Conservation (phyloP, 2,797 vertebrate genomes). For the Morelia viridis region DNA sequence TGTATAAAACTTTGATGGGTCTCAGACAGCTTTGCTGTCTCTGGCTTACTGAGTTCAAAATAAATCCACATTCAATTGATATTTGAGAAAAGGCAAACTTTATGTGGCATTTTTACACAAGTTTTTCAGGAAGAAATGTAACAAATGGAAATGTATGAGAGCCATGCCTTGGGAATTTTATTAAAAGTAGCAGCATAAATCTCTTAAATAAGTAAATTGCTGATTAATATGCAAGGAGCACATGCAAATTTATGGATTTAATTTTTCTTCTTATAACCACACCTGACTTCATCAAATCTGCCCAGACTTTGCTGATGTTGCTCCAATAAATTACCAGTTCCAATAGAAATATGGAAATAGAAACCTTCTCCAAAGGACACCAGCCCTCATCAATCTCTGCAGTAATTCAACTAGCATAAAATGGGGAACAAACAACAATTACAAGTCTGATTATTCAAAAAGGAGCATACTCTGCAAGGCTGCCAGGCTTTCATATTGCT, state of each 20-base stretch:
- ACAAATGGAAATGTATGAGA: not conserved
- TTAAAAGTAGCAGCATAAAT: not conserved
- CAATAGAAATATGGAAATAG: not conserved
- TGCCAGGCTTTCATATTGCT: not conserved
- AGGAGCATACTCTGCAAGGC: too few species aligned
- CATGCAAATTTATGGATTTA: not conserved
- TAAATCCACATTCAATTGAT: not conserved
- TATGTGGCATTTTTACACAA: not conserved
- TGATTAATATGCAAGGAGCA: not conserved
- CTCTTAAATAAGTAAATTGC: not conserved
- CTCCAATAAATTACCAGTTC: not conserved
- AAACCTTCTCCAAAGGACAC: not conserved
- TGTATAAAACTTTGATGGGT: not conserved
- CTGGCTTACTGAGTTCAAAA: not conserved
- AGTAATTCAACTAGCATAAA: not conserved
- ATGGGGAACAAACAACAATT: not conserved
- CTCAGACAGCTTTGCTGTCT: not conserved
- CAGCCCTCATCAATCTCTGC: not conserved
- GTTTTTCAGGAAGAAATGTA: not conserved
- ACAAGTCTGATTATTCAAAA: not conserved
- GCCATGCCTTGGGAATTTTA: not conserved
- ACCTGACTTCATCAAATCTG: not conserved
- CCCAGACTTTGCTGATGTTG: not conserved
- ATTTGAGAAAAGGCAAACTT: not conserved
- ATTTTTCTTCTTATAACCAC: not conserved